Evolutionary conservation across 2,113 vertebrate genomes (phyloP).

Genomic region (Saimiri boliviensis): DNA sequence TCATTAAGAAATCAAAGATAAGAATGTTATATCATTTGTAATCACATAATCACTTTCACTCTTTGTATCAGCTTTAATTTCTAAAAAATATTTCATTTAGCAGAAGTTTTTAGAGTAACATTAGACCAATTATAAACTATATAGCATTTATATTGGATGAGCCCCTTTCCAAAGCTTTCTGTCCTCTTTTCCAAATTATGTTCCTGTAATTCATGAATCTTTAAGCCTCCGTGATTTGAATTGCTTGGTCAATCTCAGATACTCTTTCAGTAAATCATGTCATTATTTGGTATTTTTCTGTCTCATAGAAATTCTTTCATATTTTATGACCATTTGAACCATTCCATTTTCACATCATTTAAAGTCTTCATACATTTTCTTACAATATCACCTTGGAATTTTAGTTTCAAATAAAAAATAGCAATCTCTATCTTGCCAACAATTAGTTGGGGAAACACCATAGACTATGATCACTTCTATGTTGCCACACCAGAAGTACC

Average conservation of each 20-base stretch:
- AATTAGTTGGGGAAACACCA: constrained; percentile 6
- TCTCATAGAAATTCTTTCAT: not conserved
- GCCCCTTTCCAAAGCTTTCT: constrained; percentile 64
- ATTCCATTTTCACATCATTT: constrained; percentile 37
- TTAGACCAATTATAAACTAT: constrained; percentile 61
- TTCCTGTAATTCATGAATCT: constrained; percentile 71
- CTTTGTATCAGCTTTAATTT: constrained; percentile 70
- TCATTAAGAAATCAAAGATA: constrained; percentile 69
- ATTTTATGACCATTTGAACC: constrained; percentile 27
- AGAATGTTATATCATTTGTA: constrained; percentile 71
- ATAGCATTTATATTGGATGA: constrained; percentile 59
- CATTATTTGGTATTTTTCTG: constrained; percentile 21
- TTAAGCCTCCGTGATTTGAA: constrained; percentile 66
- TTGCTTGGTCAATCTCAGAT: constrained; percentile 65
- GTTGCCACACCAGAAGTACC: not conserved
- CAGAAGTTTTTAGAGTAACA: constrained; percentile 72
- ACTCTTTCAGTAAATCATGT: constrained; percentile 29
- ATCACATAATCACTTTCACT: constrained; percentile 73
- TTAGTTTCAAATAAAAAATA: constrained; percentile 27
- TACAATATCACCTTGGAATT: constrained; percentile 10
- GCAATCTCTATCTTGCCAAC: not conserved
- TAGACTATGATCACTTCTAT: constrained; percentile 21
- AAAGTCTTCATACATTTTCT: constrained; percentile 22
- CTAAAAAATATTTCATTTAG: constrained; percentile 66
- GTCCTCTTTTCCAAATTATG: constrained; percentile 78